Base-by-base conservation (phyloP, 1,140 invertebrate species). In the Ptiloglossa arizonensis region DNA sequence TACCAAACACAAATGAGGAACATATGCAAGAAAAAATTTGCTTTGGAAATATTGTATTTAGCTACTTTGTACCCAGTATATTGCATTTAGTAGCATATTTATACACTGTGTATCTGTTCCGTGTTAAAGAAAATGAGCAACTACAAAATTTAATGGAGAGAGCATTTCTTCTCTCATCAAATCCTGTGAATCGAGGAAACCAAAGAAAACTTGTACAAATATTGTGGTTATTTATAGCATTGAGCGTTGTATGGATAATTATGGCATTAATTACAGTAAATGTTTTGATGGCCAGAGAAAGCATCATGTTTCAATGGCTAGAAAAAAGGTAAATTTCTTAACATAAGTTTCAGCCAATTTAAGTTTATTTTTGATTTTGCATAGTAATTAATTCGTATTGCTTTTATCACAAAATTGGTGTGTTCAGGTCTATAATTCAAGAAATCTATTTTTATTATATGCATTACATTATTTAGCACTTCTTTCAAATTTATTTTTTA, bases 121-220 rank as follows among this genome's bases (percentile, higher is more conserved):
- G 97, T 81, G 94, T 97, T 71, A 95, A 96, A 59, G 96, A 97
- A 90, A 97, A 97, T 88, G 97, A 98, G 89, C 96, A 97, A 81
- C 90, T 98, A 41, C 96, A 97, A 88, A 96, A 97, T 91, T 92
- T 98, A n/a, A 97, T 98, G 95, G 97, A 98, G 91, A 94, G 96
- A 83, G 97, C 97, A 13, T 96, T 96, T 88, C 84, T 96, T 24
- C 83, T 95, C n/a, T 95, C 95, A 1, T 95, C 95, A 0, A 94
- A 95, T 90, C 91, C 94, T 2, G 93, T 94, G 3, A 94, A 95
- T 90, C 93, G 94, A n/a, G 94, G 94, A 11, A 95, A 94, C 86
- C 96, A 96, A 32, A 95, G 93, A 72, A 94, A 93, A 41, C 90
- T 96, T 15, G 93, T 96, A 19, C 93, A 93, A 81, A 95, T 94